Conservation (phyloP, 2,113 vertebrate species). For the Perca flavescens region DNA sequence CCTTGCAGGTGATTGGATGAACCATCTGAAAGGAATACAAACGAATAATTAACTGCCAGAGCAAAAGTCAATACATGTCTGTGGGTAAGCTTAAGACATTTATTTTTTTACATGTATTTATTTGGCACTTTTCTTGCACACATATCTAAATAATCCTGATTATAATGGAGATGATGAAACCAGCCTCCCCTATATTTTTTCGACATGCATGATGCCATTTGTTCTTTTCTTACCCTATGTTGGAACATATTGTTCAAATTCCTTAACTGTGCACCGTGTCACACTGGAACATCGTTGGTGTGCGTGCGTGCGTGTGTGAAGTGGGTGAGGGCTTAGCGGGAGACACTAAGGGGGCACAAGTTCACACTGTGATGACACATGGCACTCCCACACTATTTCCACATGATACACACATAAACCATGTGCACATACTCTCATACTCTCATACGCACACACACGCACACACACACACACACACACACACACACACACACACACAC, state of each 20-base stretch:
- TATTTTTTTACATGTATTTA: neutral
- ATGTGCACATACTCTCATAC: constrained; percentile 9
- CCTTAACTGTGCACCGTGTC: constrained; percentile 4
- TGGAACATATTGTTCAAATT: constrained; percentile 25
- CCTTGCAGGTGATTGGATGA: no score
- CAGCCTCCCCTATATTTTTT: neutral
- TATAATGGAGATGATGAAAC: neutral
- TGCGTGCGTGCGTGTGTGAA: constrained; percentile 22
- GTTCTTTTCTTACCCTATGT: constrained; percentile 10
- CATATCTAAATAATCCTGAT: neutral
- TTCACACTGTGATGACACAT: constrained; percentile 82
- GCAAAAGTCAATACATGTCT: no score
- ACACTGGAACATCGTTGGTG: constrained; percentile 21
- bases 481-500: neutral
- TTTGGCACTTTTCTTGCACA: neutral
- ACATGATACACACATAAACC: constrained; percentile 51
- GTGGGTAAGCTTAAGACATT: neutral
- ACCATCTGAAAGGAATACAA: no score
- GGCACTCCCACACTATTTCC: constrained; percentile 72
- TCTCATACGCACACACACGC: constrained; percentile 19
- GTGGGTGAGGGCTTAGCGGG: constrained; percentile 53
- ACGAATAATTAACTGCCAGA: no score
- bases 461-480: constrained; percentile 21
- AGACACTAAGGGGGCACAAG: constrained; percentile 69
- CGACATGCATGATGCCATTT: neutral